Base-by-base conservation (phyloP, 2,888 invertebrate genomes). In the Diaphora mendica region DNA sequence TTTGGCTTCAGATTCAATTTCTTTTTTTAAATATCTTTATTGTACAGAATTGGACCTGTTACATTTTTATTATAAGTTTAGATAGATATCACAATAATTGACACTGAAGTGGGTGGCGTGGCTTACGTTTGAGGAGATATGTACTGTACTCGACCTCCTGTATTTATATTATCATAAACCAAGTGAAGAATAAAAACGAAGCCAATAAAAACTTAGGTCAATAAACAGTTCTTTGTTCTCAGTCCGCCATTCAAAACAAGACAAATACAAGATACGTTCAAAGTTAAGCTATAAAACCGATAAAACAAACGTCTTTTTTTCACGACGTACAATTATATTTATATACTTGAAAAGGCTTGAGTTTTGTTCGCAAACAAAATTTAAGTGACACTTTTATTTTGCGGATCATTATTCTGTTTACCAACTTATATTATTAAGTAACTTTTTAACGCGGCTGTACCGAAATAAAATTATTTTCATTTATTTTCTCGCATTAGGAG, bases 211-310 rank as follows among this genome's bases (percentile, higher is more conserved):
- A 39, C 55, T 64, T 66, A 66, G 65, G 69, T 64, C 35, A 66
- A 67, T 59, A 55, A 75, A 71, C 71, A 48, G 68, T 68, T 65
- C 35, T 39, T 69, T 35, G 30, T 59, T 79, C 75, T 72, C 79
- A 30, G 44, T 55, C 30, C 64, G 67, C 66, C 75, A 75, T 77
- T 82, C 73, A 77, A 71, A 77, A 82, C 74, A 72, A 75, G 70
- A 77, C 82, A 76, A 73, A 75, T 67, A 59, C 66, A 72, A 82
- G 84, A 82, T 84, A 84, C 76, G 82, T 79, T 67, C 84, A 71
- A 82, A 82, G 84, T 82, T 82, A 68, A 30, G 78, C 84, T 75
- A 82, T 82, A 82, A 84, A 84, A 77, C 71, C 64, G 79, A 84
- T 82, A 84, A 74, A 71, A 77, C 68, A 67, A 73, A 69, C 17